Evolutionary conservation across 2,113 vertebrate genomes (phyloP).

Genomic region (mouse (Mus musculus)): DNA sequence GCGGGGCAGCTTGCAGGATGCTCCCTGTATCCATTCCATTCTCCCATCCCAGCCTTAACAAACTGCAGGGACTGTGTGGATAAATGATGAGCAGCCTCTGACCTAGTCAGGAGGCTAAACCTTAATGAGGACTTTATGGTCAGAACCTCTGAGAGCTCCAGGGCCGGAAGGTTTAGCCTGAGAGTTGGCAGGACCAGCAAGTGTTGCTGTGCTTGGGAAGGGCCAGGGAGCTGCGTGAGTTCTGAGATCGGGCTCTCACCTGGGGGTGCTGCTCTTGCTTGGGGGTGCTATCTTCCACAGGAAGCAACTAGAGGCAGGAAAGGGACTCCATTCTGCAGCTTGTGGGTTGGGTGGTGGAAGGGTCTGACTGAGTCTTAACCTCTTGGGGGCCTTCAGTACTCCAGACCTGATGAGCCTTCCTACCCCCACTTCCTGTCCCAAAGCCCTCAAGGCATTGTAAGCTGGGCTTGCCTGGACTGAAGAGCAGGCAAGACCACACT

Average conservation of each 20-base stretch:
- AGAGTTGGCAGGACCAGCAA: not conserved
- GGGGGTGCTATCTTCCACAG: not conserved
- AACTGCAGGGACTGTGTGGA: fast-evolving
- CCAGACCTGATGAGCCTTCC: not conserved
- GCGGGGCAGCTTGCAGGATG: no score
- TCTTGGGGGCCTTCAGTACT: not conserved
- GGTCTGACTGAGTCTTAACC: no score
- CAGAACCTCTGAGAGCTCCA: not conserved
- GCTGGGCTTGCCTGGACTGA: fast-evolving
- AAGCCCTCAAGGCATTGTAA: fast-evolving
- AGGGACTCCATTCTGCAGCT: not conserved
- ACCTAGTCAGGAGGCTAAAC: not conserved
- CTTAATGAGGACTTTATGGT: not conserved
- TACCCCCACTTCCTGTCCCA: fast-evolving
- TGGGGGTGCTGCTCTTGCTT: not conserved
- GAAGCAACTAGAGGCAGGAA: not conserved
- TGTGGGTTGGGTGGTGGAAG: not conserved
- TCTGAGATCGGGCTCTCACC: not conserved
- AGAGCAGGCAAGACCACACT: not conserved
- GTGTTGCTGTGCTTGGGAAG: not conserved
- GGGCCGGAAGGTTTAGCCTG: not conserved
- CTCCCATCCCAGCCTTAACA: not conserved
- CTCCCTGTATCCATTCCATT: fast-evolving
- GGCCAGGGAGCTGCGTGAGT: fast-evolving
- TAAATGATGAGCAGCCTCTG: no score